Evolutionary conservation across 2,888 invertebrate species (phyloP), one percentile per base, ranked within the genome.

Genomic region (Hirtodrosophila duncani): DNA sequence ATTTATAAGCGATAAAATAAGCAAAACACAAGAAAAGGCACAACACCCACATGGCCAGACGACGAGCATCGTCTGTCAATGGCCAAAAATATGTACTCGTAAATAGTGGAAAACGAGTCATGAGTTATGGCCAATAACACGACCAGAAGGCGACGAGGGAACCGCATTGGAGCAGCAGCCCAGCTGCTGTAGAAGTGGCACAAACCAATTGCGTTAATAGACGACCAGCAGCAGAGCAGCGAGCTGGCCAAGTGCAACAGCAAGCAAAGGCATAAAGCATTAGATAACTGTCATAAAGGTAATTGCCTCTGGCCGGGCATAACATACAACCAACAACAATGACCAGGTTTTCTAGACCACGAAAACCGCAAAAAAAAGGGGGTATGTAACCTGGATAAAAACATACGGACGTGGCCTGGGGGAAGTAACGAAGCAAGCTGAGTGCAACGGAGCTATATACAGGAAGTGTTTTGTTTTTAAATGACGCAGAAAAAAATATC

Each of bases 121-220:
- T 50, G 38, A 50, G 21, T 50, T 49, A 37, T 50, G 50, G 21
- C 18, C 37, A 5, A 37, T n/a, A 30, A 36, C 36, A 21, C 7
- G n/a, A 21, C 3, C 7, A 21, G 3, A 26, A 6, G 10, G 10
- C 9, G 10, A 26, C 5, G 10, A n/a, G 10, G 9, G 24, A 2
- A 10, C 24, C 6, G 10, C 24, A 10, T 3, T 1, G 10, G 24
- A 48, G 14, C 45, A 31, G 31, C 45, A 17, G 17, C 23, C n/a
- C 18, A 14, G 8, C 29, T 18, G 21, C 46, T 29, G 36, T 11
- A 36, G 36, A 74, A 67, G 58, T 74, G 64, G 64, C 67, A 56
- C 75, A 78, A 74, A 74, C 44, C 77, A 72, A 77, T 70, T 72
- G 69, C 68, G 52, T 65, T 68, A 75, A 70, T 68, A 68, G 68